Conservation (phyloP, 2,113 vertebrate species). For the Agapornis roseicollis region DNA sequence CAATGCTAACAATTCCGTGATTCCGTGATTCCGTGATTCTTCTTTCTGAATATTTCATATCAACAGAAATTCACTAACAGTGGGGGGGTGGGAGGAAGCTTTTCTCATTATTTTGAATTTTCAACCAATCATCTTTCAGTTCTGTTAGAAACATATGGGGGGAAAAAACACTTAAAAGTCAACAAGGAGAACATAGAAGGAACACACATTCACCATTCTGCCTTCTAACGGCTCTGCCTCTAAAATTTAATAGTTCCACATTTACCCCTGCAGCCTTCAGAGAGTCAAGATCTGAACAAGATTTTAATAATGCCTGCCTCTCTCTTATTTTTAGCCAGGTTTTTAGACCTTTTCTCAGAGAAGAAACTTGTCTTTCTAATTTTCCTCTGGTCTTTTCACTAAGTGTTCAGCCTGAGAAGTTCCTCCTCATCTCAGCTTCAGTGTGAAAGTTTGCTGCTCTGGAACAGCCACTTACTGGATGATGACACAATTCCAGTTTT, state of each 20-base stretch:
- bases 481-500: not conserved
- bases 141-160: not conserved
- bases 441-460: not conserved
- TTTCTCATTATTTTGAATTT: not conserved
- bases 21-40: too few species aligned
- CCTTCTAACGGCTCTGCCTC: not conserved
- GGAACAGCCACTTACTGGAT: not conserved
- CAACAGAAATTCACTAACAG: not conserved
- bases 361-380: not conserved
- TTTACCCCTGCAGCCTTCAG: not conserved
- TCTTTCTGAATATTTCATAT: not conserved
- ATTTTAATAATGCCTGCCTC: not conserved
- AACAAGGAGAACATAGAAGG: not conserved
- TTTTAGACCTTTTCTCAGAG: not conserved
- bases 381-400: not conserved
- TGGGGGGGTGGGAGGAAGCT: fast-evolving
- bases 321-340: not conserved
- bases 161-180: not conserved
- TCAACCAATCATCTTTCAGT: not conserved
- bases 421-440: not conserved
- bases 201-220: not conserved
- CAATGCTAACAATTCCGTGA: too few species aligned
- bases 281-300: not conserved
- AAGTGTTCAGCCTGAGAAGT: not conserved
- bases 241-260: not conserved